Base-by-base conservation (phyloP, 1,140 invertebrate species). In the Drosophila mayri region DNA sequence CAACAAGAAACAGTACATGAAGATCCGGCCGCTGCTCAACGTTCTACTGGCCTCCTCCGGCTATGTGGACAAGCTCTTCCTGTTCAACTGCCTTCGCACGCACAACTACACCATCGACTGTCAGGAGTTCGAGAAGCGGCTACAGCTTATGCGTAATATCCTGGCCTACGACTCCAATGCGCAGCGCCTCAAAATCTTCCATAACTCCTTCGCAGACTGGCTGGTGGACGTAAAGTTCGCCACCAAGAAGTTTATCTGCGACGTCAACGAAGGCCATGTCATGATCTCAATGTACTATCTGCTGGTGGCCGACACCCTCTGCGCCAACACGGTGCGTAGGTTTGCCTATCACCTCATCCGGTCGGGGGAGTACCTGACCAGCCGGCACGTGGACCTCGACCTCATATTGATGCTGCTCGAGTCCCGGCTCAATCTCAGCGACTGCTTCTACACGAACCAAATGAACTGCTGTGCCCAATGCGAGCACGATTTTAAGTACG, bases 161-260 rank as follows among this genome's bases (percentile, higher is more conserved):
- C 78, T 94, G 22, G 93, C 93, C 38, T 93, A 93, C 81, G 94
- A 95, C 75, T 83, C 92, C 1, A 91, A 92, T 4, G 93, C 94
- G 9, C 95, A 95, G 2, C 95, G 95, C 28, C 93, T 97, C 60
- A 95, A 96, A 76, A 93, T 98, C 4, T 97, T 98, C 92, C 97
- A 98, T 92, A 96, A 97, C 87, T 98, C 97, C 66, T 99, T 99
- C 92, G 96, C 97, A 10, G 97, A 98, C 86, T 99, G 98, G 98
- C 93, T 99, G 44, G 93, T 98, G 25, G 98, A 99, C 93, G 98
- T 99, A 0, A 99, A 99, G 93, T 98, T 99, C 86, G 99, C 98
- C 91, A 99, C 98, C 12, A 97, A 98, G 76, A 97, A 98, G 81
- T 99, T 98, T 92, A 93, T 99, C 44, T 99, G 98, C 91, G 96